Conservation (phyloP, 2,113 vertebrate species). For the Channa maculata region DNA sequence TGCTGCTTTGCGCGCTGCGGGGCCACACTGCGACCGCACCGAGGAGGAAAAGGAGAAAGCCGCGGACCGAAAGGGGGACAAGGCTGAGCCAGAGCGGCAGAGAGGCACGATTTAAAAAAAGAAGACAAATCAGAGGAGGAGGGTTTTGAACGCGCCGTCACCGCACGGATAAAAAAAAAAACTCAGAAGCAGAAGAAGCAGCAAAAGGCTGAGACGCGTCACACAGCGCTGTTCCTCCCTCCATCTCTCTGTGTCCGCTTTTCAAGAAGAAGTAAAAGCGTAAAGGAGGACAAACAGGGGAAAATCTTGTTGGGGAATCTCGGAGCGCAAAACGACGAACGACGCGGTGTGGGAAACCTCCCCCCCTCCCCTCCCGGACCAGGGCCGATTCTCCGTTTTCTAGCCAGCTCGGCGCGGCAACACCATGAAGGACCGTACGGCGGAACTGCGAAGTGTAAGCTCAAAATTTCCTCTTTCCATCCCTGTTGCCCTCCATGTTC, state of each 20-base stretch:
- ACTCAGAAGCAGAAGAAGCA: slow-evolving; percentile 2
- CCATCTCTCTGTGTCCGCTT: slow-evolving; percentile 25
- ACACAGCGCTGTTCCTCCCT: slow-evolving; percentile 49
- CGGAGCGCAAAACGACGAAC: slow-evolving; percentile 55
- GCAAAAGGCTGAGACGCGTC: slow-evolving; percentile 66
- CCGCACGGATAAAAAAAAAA: slow-evolving; percentile 18
- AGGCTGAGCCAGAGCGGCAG: slow-evolving; percentile 52
- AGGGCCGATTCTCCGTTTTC: slow-evolving; percentile 52
- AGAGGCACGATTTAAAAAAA: slow-evolving; percentile 14
- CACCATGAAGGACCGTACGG: slow-evolving; percentile 79
- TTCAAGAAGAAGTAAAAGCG: slow-evolving; percentile 1
- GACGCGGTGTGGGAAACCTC: slow-evolving; percentile 49
- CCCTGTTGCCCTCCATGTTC: slow-evolving; percentile 47
- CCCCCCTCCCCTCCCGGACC: slow-evolving; percentile 57
- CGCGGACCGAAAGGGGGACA: slow-evolving; percentile 43
- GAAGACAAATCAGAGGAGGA: slow-evolving; percentile 19
- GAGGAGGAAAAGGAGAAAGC: slow-evolving; percentile 64
- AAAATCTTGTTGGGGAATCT: slow-evolving; percentile 17
- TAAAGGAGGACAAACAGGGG: slow-evolving; percentile 18
- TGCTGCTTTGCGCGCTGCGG: slow-evolving; percentile 74
- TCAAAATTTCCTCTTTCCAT: background rate
- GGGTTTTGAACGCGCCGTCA: slow-evolving; percentile 10
- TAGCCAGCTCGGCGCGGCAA: slow-evolving; percentile 61
- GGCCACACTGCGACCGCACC: slow-evolving; percentile 77
- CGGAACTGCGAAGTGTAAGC: slow-evolving; percentile 79